Conservation (phyloP, 2,797 vertebrate genomes). For the Amphiprion clarkii region DNA sequence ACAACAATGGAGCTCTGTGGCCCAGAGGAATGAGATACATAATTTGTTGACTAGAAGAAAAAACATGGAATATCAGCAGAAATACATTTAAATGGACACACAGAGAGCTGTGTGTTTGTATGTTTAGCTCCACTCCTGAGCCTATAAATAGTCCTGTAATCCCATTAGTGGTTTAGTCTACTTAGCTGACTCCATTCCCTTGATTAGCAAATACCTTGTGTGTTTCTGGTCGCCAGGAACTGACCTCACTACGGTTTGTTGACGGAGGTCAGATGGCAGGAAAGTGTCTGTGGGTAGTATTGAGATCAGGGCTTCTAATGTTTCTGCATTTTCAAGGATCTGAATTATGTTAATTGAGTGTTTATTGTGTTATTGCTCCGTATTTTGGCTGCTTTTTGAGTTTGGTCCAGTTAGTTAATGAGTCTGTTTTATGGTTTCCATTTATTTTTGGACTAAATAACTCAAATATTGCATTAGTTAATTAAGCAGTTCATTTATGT, state of each 20-base stretch:
- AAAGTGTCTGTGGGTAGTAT: conserved; percentile 13
- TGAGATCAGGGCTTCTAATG: neutral
- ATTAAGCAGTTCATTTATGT: neutral
- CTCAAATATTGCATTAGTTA: neutral
- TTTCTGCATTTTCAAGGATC: neutral
- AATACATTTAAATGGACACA: too few species aligned
- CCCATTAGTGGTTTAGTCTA: conserved; percentile 74
- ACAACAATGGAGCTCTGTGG: too few species aligned
- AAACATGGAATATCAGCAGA: too few species aligned
- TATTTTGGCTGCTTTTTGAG: too few species aligned
- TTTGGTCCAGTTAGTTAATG: too few species aligned
- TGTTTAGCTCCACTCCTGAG: conserved; percentile 37
- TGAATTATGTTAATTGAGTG: neutral
- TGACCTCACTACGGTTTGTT: conserved; percentile 9
- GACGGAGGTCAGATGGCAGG: conserved; percentile 34
- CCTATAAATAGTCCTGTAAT: conserved; percentile 79
- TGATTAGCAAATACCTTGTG: conserved; percentile 59
- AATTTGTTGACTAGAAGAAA: too few species aligned
- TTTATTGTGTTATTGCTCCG: too few species aligned
- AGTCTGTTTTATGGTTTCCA: too few species aligned
- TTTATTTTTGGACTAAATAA: too few species aligned
- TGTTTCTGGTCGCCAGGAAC: conserved; percentile 21
- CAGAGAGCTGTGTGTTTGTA: conserved; percentile 1
- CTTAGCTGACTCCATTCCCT: conserved; percentile 57
- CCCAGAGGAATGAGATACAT: too few species aligned